A percentile compares a stretch with the other conserved stretches of the same genome.
These are phyloP conservation scores for Morone chrysops DNA, from an alignment of 2,113 vertebrate species.

Conservation along the genomic window DNA sequence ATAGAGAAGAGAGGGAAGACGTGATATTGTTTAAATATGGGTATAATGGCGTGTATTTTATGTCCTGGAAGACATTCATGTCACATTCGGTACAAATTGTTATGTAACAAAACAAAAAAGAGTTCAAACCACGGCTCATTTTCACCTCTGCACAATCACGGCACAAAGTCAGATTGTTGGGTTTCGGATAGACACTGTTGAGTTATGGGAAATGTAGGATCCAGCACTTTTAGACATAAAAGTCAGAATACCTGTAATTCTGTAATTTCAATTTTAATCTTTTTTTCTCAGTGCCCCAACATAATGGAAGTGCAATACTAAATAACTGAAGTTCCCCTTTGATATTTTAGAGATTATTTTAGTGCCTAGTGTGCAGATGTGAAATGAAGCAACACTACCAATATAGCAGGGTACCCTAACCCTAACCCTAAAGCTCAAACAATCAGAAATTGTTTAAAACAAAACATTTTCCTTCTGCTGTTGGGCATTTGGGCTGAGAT, in stretches of 20 bases:
- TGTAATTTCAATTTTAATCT: neutral
- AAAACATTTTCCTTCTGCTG: neutral
- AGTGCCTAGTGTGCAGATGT: neutral
- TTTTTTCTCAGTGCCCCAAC: neutral
- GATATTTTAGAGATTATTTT: neutral
- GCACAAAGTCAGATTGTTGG: neutral
- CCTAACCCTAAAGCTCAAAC: slow-evolving; percentile 15
- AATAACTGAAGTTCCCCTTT: neutral
- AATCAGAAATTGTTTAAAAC: neutral
- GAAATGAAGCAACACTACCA: slow-evolving; percentile 21
- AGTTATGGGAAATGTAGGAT: neutral
- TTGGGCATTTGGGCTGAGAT: neutral
- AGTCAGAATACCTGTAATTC: neutral
- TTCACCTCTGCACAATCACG: neutral
- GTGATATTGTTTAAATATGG: no score
- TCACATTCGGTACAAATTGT: neutral
- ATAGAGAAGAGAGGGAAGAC: neutral
- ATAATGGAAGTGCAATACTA: neutral
- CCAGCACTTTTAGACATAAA: neutral
- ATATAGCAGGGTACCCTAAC: no score
- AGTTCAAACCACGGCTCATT: neutral
- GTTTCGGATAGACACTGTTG: neutral
- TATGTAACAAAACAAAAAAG: neutral
- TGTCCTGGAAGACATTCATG: neutral
- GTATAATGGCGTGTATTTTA: neutral